Evolutionary conservation across 2,888 invertebrate species (phyloP).

Genomic region (Pseudococcus jackbeardsleyi): DNA sequence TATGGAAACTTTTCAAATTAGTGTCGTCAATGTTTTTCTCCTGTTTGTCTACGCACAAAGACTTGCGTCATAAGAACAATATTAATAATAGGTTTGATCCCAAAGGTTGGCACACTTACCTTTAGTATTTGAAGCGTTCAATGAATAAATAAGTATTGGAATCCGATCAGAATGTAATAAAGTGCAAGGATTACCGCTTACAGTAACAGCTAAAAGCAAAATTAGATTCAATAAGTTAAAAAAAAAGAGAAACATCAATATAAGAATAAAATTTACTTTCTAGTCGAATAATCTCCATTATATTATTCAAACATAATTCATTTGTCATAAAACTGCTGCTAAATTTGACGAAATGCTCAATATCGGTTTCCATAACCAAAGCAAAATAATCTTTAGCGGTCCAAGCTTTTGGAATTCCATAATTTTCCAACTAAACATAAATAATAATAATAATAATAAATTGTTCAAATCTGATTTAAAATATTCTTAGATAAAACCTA

Average conservation of each 20-base stretch:
- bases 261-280: slow-evolving; percentile 77
- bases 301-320: slow-evolving; percentile 82
- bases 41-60: background rate
- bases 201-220: slow-evolving; percentile 73
- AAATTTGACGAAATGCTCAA: slow-evolving; percentile 81
- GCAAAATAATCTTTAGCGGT: slow-evolving; percentile 82
- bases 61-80: background rate
- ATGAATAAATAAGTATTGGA: slow-evolving; percentile 65
- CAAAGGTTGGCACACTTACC: background rate
- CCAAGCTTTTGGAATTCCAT: slow-evolving; percentile 85
- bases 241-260: background rate
- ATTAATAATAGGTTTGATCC: background rate
- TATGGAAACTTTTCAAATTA: slow-evolving; percentile 38
- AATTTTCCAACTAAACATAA: slow-evolving; percentile 79
- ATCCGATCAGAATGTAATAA: slow-evolving; percentile 68
- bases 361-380: slow-evolving; percentile 82
- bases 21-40: background rate
- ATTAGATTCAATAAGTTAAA: slow-evolving; percentile 11
- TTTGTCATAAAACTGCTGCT: slow-evolving; percentile 81
- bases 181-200: slow-evolving; percentile 75
- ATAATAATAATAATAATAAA: background rate
- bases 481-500: background rate
- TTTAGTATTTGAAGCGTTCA: slow-evolving; percentile 21
- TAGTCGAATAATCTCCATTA: slow-evolving; percentile 80
- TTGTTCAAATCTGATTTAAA: background rate